A percentile compares a stretch with the other conserved stretches of the same genome.
phyloP scores from a whole-genome alignment of 2,113 vertebrate genomes.

The Protomyctophum bolini region DNA sequence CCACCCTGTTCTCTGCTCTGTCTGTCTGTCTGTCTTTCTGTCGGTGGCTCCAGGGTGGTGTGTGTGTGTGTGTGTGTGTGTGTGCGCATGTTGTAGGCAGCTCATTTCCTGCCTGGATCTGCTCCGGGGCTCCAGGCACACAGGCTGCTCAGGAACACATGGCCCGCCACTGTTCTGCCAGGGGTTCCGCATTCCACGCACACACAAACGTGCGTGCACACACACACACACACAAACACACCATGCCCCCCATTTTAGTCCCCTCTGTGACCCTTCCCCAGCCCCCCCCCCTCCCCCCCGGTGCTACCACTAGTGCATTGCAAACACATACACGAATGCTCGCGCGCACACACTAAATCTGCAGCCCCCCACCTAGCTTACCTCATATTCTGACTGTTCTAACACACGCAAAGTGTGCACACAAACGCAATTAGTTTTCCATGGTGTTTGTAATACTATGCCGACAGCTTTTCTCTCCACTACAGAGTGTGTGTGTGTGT shows the following conservation, averaged over 20 bases:
- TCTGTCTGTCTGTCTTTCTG: slow-evolving; percentile 43
- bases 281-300: slow-evolving; percentile 16
- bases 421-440: too few species aligned
- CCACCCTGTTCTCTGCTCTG: slow-evolving; percentile 43
- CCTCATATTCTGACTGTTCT: too few species aligned
- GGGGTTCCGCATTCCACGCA: slow-evolving; percentile 68
- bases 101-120: slow-evolving; percentile 73
- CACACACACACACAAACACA: slow-evolving; percentile 4
- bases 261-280: slow-evolving; percentile 41
- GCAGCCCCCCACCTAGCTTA: slow-evolving; percentile 29
- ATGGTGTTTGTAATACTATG: slow-evolving; percentile 39
- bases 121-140: slow-evolving; percentile 51
- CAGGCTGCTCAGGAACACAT: slow-evolving; percentile 65
- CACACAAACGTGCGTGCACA: slow-evolving; percentile 24
- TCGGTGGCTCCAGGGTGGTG: slow-evolving; percentile 45
- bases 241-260: slow-evolving; percentile 20
- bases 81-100: slow-evolving; percentile 34
- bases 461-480: slow-evolving; percentile 16
- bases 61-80: slow-evolving; percentile 11
- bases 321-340: slow-evolving; percentile 1
- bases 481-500: too few species aligned
- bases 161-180: slow-evolving; percentile 60
- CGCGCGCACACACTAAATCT: slow-evolving; percentile 12
- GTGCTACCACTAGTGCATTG: slow-evolving; percentile 12
- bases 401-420: too few species aligned